Evolutionary conservation across 2,797 vertebrate genomes (phyloP), one percentile per base, ranked within the genome.

Genomic region (Rhynchonycteris naso): DNA sequence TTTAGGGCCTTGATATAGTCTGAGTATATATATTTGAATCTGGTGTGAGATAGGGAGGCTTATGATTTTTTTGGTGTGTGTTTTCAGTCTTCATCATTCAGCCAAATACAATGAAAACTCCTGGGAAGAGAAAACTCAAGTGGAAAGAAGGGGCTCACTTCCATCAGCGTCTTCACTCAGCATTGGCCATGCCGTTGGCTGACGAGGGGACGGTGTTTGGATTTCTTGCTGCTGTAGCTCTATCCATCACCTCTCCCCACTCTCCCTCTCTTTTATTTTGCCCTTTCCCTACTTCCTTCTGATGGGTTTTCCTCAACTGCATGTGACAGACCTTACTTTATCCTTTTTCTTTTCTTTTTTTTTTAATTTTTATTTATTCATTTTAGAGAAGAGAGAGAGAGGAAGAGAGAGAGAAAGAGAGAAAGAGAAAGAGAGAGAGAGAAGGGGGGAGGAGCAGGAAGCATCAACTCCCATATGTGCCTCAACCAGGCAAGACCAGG

Each of bases 31-130:
- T 72, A 47, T 83, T 71, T 88, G 13, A 59, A 59, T 84, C 72
- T 61, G 72, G 18, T 61, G 13, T 72, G 76, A 79, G 26, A 58
- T 72, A 61, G 33, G 24, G 65, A 59, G 16, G 24, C 9, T 78
- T 78, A 22, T 38, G 79, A 79, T 47, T 69, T 71, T 90, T 96
- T 92, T 61, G 38, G 74, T 78, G 22, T 89, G 58, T 78, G 50
- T 87, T 88, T 96, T 38, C 4, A 9, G 28, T 56, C 65, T 88
- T 89, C 71, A 35, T 47, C 30, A 47, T 65, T 92, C 33, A 92
- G 56, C 19, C 43, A 88, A 94, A 56, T 38, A 61, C 28, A 15
- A 71, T 26, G 24, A 65, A 75, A 90, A 69, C 59, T 75, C 7
- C 50, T 69, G 61, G 47, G 38, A 71, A 88, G 12, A 87, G 56